A percentile compares a stretch with the other conserved stretches of the same genome.
phyloP scores from a whole-genome alignment of 2,888 invertebrate genomes.

The Lithophane leautieri region DNA sequence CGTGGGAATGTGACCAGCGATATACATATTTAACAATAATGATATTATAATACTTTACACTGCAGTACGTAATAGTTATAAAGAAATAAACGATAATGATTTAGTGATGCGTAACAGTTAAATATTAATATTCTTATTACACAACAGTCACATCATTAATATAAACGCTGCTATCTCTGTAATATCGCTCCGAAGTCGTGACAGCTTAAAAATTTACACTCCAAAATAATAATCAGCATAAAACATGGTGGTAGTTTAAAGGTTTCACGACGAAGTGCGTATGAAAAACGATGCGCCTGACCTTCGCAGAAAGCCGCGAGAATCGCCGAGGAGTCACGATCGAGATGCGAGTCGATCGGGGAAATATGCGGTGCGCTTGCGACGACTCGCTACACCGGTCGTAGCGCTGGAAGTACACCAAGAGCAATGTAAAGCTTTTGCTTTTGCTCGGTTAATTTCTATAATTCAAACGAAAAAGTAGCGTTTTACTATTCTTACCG shows the following conservation, averaged over 20 bases:
- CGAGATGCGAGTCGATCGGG: slow-evolving; percentile 67
- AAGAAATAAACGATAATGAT: slow-evolving; percentile 41
- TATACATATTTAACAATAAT: slow-evolving; percentile 27
- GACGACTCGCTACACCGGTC: slow-evolving; percentile 44
- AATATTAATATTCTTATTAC: slow-evolving; percentile 56
- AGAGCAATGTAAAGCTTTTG: slow-evolving; percentile 36
- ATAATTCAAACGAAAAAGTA: background rate
- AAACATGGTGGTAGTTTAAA: slow-evolving; percentile 64
- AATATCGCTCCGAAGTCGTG: slow-evolving; percentile 51
- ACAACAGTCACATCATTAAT: slow-evolving; percentile 59
- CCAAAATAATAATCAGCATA: slow-evolving; percentile 63
- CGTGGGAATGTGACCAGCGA: slow-evolving; percentile 48
- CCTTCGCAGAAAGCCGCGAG: slow-evolving; percentile 77
- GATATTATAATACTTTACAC: slow-evolving; percentile 19
- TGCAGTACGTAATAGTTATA: slow-evolving; percentile 12
- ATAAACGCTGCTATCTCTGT: slow-evolving; percentile 44
- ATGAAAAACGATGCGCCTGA: slow-evolving; percentile 73
- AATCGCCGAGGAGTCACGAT: slow-evolving; percentile 62
- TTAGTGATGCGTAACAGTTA: slow-evolving; percentile 50
- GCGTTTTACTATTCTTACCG: background rate
- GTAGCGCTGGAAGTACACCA: slow-evolving; percentile 47
- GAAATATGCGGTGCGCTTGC: slow-evolving; percentile 70
- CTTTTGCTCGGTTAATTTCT: background rate
- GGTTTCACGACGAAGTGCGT: slow-evolving; percentile 69
- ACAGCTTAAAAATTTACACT: slow-evolving; percentile 68